These are phyloP conservation scores for Danio choprae DNA, from an alignment of 2,797 vertebrate genomes.

Conservation along the genomic window DNA sequence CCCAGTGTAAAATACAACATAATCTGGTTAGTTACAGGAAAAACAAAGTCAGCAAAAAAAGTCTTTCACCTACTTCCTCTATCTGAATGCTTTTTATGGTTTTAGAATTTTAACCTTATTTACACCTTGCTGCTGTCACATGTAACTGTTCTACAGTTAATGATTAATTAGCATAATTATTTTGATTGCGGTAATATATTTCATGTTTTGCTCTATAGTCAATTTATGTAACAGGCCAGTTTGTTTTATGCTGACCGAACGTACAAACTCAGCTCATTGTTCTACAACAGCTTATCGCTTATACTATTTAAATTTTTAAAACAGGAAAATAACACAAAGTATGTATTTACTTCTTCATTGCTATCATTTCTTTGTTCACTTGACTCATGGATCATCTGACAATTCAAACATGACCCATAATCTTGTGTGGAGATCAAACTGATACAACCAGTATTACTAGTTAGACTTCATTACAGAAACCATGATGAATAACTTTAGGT, in stretches of 20 bases:
- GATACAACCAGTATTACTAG: constrained; percentile 27
- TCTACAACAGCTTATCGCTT: neutral
- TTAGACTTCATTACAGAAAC: constrained; percentile 18
- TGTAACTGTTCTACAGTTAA: neutral
- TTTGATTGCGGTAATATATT: neutral
- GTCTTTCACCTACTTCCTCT: neutral
- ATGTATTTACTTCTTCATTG: neutral
- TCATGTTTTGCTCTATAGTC: neutral
- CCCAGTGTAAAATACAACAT: neutral
- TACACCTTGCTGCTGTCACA: neutral
- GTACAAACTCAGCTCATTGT: neutral
- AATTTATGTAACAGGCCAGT: neutral
- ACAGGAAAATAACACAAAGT: neutral
- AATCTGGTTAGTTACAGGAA: neutral
- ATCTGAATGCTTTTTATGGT: neutral
- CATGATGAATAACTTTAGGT: neutral
- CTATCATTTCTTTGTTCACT: neutral
- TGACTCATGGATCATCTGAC: neutral
- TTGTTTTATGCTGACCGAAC: neutral
- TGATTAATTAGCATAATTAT: neutral
- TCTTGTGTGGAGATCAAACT: neutral
- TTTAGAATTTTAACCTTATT: neutral
- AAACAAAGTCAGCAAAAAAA: neutral
- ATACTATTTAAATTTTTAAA: too few relatives aligned
- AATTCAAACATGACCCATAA: neutral